These are phyloP conservation scores for Neolamprologus modestus DNA, from an alignment of 2,113 vertebrate species.

Conservation along the genomic window DNA sequence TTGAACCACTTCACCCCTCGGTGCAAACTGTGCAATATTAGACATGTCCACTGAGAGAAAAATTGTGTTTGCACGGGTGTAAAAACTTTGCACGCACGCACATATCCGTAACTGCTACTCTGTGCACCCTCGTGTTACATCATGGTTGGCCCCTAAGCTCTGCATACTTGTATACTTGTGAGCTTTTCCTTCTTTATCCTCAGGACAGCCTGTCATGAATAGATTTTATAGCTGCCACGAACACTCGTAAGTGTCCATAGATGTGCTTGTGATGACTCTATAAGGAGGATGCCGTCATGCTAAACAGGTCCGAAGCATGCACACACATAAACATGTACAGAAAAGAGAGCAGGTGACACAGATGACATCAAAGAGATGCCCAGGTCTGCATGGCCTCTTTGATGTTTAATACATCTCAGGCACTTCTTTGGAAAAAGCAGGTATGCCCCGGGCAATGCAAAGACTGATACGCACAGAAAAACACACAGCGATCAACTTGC, in stretches of 20 bases:
- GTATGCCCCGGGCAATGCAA: not conserved
- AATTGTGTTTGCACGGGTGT: not conserved
- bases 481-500: not conserved
- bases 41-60: not conserved
- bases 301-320: not conserved
- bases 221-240: slow-evolving; percentile 35
- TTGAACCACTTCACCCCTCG: not conserved
- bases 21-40: not conserved
- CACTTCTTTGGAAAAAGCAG: not conserved
- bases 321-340: not conserved
- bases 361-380: slow-evolving; percentile 36
- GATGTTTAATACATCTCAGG: slow-evolving; percentile 8
- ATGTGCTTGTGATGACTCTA: slow-evolving; percentile 32
- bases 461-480: not conserved
- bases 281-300: slow-evolving; percentile 31
- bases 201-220: slow-evolving; percentile 25
- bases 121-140: slow-evolving; percentile 17
- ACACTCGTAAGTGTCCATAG: not conserved
- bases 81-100: not conserved
- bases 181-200: slow-evolving; percentile 33
- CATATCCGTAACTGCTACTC: not conserved
- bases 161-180: slow-evolving; percentile 11
- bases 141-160: slow-evolving; percentile 2
- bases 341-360: slow-evolving; percentile 7
- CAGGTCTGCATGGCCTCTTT: slow-evolving; percentile 1